phyloP scores from a whole-genome alignment of 2,113 vertebrate species.

The Otus sunia region DNA sequence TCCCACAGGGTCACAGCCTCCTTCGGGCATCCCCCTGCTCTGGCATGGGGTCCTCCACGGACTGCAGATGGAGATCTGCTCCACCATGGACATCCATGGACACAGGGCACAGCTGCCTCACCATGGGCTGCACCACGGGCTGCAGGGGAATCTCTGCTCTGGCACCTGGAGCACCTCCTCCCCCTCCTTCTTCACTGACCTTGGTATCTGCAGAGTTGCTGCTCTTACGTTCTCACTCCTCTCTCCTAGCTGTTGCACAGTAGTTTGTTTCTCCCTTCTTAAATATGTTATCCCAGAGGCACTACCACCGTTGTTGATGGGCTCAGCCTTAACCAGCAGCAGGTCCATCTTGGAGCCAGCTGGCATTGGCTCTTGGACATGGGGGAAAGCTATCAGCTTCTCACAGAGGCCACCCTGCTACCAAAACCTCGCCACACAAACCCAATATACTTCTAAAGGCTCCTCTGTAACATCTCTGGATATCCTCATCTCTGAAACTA shows the following conservation, averaged over 20 bases:
- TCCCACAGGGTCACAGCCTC: neutral
- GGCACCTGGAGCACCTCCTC: neutral
- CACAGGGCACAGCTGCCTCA: neutral
- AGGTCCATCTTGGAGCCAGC: neutral
- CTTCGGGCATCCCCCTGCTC: neutral
- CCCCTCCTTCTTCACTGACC: neutral
- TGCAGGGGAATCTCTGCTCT: neutral
- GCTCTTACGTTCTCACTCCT: neutral
- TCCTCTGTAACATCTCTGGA: neutral
- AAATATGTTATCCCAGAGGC: neutral
- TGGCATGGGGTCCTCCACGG: neutral
- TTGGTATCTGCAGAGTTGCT: neutral
- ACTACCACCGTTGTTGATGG: no score
- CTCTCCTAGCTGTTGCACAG: neutral
- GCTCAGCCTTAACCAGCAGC: neutral
- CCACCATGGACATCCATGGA: neutral
- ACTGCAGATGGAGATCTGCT: neutral
- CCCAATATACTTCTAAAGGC: neutral
- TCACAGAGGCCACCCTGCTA: neutral
- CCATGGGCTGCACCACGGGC: neutral
- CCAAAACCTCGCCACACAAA: neutral
- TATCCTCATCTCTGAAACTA: neutral
- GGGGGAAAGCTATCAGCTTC: neutral
- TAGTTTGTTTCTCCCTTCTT: neutral
- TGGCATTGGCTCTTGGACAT: neutral